Evolutionary conservation across 1,140 invertebrate species (phyloP), one percentile per base, ranked within the genome.

Genomic region (Meloidogyne chitwoodi): DNA sequence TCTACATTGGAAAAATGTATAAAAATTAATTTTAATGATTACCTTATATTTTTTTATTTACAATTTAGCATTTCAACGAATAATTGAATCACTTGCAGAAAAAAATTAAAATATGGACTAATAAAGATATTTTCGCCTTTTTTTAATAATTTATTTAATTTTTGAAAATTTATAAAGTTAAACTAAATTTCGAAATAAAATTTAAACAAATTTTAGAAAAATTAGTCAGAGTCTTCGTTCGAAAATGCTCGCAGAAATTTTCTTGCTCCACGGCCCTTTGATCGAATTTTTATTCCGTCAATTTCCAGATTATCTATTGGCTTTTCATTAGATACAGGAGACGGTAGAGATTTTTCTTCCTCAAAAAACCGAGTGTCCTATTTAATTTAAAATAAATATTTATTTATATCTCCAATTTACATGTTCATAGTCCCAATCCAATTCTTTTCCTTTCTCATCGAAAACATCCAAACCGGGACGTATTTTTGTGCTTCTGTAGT

Each of bases 351-450:
- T 19, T 48, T 78, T 29, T 62, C 76, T n/a, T 12, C 34, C 24
- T 82, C 81, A 34, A 80, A 84, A 64, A 83, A 84, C 26, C 84
- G 84, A 22, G 85, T 87, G 62, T 85, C 84, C 48, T 56, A 56
- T 8, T n/a, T 56, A 56, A n/a, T 56, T 56, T n/a, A n/a, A n/a
- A n/a, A 5, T n/a, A n/a, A n/a, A n/a, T 56, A 44, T 56, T n/a
- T 56, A n/a, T 56, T n/a, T 56, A 11, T 48, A 19, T 1, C 19
- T 6, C 10, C 29, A 31, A 38, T 38, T 38, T 56, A 56, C 48
- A 68, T 85, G 84, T 48, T 85, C 85, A 48, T 83, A 85, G 69
- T 87, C 83, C 84, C 83, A 87, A 24, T 83, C 79, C n/a, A 85
- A 70, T 66, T 85, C 84, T 31, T 79, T 76, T 24, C 84, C 84